Percentiles rank a stretch among this genome's conserved stretches.
phyloP scores from a whole-genome alignment of 2,113 vertebrate species.

The Eublepharis macularius region DNA sequence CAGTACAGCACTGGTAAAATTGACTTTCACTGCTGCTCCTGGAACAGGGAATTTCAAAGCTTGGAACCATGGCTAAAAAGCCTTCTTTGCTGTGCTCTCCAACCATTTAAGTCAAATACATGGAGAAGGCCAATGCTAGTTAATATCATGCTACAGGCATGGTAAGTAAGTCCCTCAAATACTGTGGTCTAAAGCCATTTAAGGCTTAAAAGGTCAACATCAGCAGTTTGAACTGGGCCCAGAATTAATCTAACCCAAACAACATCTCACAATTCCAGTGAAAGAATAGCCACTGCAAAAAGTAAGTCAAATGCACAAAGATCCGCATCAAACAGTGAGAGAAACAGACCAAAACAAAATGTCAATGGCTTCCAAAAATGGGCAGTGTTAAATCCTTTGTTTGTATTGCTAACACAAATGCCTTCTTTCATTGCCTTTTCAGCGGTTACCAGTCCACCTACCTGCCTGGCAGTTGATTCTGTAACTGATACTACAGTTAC shows the following conservation, averaged over 20 bases:
- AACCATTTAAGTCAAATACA: too few relatives aligned
- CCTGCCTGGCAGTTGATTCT: constrained; percentile 88
- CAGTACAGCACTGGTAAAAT: too few relatives aligned
- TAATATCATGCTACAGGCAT: too few relatives aligned
- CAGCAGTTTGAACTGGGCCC: too few relatives aligned
- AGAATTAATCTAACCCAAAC: background rate
- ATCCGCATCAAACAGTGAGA: background rate
- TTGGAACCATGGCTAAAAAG: too few relatives aligned
- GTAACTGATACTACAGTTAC: constrained; percentile 92
- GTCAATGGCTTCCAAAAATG: background rate
- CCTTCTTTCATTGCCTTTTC: constrained; percentile 36
- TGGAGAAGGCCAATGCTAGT: too few relatives aligned
- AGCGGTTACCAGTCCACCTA: constrained; percentile 98
- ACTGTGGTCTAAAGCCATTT: too few relatives aligned
- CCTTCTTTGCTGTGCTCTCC: too few relatives aligned
- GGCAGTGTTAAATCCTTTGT: background rate
- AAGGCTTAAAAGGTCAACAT: too few relatives aligned
- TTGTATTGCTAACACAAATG: background rate
- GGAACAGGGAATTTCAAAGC: too few relatives aligned
- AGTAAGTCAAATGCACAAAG: background rate
- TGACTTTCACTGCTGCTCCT: too few relatives aligned
- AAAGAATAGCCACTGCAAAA: background rate
- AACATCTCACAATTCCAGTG: background rate
- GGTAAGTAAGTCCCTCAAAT: too few relatives aligned
- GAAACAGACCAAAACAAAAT: background rate